These are phyloP conservation scores for Adelphocoris suturalis DNA, from an alignment of 2,888 invertebrate species.

Conservation along the genomic window DNA sequence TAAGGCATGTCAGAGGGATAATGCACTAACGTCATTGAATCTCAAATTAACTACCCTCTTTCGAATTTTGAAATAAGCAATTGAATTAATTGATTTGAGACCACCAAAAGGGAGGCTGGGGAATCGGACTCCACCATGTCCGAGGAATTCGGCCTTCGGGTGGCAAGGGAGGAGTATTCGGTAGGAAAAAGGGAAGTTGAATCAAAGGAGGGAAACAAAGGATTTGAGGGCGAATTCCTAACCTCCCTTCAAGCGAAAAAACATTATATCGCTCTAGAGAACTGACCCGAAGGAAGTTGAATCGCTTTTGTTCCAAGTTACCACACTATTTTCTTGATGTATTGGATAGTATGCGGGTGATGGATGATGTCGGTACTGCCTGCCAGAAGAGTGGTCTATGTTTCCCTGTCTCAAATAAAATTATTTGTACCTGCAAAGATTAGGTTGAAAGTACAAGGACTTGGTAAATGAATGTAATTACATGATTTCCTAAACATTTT, in stretches of 20 bases:
- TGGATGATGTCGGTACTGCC: background rate
- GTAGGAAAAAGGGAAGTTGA: background rate
- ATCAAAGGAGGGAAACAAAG: background rate
- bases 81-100: background rate
- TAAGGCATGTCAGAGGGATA: too few species aligned
- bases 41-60: background rate
- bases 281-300: background rate
- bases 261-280: background rate
- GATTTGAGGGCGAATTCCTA: slow-evolving; percentile 2
- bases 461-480: too few species aligned
- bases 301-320: background rate
- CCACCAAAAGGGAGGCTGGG: background rate
- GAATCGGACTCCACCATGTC: background rate
- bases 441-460: too few species aligned
- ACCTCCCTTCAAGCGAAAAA: background rate
- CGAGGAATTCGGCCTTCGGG: background rate
- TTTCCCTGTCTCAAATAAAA: too few species aligned
- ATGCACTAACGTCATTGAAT: background rate
- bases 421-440: too few species aligned
- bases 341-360: background rate
- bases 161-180: background rate
- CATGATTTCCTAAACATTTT: too few species aligned
- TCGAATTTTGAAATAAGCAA: background rate
- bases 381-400: too few species aligned
- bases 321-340: background rate